Percentiles rank a stretch among this genome's conserved stretches.
phyloP scores from a whole-genome alignment of 1,140 invertebrate species.

The Zaprionus nigranus region DNA sequence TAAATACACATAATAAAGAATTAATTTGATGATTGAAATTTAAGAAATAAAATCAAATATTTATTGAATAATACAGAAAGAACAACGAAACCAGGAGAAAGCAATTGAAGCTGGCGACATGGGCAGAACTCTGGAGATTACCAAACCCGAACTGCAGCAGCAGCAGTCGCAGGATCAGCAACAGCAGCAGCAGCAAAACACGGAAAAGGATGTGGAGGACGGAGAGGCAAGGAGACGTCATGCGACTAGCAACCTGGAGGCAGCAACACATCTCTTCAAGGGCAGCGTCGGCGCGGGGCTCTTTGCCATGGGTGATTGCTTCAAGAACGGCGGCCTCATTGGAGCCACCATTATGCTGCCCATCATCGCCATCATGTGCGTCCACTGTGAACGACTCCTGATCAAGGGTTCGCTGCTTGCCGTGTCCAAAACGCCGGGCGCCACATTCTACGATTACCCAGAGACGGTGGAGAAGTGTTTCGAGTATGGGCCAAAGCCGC shows the following conservation, averaged over 20 bases:
- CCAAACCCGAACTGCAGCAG: conserved; percentile 26
- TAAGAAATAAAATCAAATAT: conserved; percentile 7
- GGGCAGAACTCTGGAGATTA: conserved; percentile 67
- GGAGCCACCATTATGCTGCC: conserved; percentile 88
- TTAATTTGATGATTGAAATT: not conserved
- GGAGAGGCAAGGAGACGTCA: conserved; percentile 47
- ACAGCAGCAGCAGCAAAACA: not conserved
- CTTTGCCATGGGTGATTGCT: conserved; percentile 91
- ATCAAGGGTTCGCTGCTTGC: conserved; percentile 69
- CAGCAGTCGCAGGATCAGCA: not conserved
- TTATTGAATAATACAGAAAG: conserved; percentile 22
- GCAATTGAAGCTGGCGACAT: conserved; percentile 56
- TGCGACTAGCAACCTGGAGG: conserved; percentile 87
- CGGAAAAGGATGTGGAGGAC: conserved; percentile 29
- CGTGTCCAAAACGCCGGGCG: conserved; percentile 69
- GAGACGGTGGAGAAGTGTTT: conserved; percentile 92
- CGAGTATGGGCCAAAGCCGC: conserved; percentile 87
- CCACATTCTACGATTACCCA: conserved; percentile 87
- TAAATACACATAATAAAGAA: not conserved
- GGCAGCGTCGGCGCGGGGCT: conserved; percentile 91
- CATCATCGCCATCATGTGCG: conserved; percentile 89
- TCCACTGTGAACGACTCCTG: conserved; percentile 89
- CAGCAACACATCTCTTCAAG: conserved; percentile 86
- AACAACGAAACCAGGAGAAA: conserved; percentile 41
- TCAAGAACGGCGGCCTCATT: conserved; percentile 89